These are phyloP conservation scores for Hippopotamus amphibius DNA, from an alignment of 2,113 vertebrate species.

Conservation along the genomic window DNA sequence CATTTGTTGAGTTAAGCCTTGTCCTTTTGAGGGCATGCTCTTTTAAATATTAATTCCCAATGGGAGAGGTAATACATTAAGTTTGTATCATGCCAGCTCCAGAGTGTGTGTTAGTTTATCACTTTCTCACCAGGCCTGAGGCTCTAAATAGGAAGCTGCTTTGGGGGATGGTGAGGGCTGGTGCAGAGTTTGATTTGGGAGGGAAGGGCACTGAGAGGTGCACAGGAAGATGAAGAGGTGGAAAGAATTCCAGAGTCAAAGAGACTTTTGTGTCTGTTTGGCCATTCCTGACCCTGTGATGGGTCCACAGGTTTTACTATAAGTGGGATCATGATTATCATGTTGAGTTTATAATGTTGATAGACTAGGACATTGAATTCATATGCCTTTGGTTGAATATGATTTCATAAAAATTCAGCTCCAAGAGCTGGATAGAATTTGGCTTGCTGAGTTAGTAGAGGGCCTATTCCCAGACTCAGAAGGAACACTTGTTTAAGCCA, in stretches of 20 bases:
- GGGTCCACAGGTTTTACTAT: background rate
- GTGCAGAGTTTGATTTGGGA: background rate
- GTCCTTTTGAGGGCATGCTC: background rate
- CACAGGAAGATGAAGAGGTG: background rate
- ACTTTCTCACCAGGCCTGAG: background rate
- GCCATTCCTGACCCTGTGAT: background rate
- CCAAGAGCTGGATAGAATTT: background rate
- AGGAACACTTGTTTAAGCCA: background rate
- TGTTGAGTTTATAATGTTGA: background rate
- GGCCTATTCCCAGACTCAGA: background rate
- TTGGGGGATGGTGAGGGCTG: background rate
- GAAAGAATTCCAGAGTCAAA: background rate
- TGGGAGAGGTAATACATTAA: background rate
- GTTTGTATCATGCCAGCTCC: background rate
- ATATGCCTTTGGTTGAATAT: background rate
- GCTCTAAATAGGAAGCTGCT: background rate
- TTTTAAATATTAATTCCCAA: background rate
- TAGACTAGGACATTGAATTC: background rate
- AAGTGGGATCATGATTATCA: background rate
- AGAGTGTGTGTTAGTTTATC: background rate
- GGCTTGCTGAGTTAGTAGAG: background rate
- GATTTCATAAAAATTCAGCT: background rate
- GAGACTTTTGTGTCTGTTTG: background rate
- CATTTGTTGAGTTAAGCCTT: background rate
- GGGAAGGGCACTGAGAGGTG: background rate